Percentiles rank a stretch among this genome's conserved stretches.
Evolutionary conservation across 2,113 vertebrate species (phyloP).

Genomic region (Lophius piscatorius): DNA sequence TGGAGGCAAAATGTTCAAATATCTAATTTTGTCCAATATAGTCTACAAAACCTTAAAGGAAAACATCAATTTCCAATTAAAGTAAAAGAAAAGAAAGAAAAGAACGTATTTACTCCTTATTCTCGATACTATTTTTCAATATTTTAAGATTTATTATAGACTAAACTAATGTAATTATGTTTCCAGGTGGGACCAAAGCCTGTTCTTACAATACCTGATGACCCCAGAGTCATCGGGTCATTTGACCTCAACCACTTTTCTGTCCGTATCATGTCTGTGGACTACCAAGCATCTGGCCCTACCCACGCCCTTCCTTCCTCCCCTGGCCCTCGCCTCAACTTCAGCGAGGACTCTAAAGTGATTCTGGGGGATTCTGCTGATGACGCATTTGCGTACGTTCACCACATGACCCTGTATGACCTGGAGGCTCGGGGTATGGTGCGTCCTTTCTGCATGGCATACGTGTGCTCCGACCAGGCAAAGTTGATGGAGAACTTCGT

Average conservation of each 20-base stretch:
- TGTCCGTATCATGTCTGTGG: slow-evolving; percentile 96
- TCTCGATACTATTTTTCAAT: too few relatives aligned
- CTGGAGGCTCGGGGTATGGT: slow-evolving; percentile 94
- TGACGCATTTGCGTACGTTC: slow-evolving; percentile 91
- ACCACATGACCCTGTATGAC: slow-evolving; percentile 94
- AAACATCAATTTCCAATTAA: too few relatives aligned
- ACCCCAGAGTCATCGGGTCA: slow-evolving; percentile 83
- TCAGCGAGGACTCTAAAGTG: slow-evolving; percentile 93
- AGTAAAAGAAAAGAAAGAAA: too few relatives aligned
- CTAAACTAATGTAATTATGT: not conserved
- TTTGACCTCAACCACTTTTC: slow-evolving; percentile 98
- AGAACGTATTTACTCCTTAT: too few relatives aligned
- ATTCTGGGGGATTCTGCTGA: slow-evolving; percentile 93
- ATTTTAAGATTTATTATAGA: too few relatives aligned
- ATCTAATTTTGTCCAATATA: too few relatives aligned
- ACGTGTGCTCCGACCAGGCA: slow-evolving; percentile 89
- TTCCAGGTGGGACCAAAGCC: slow-evolving; percentile 91
- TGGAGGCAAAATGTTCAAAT: too few relatives aligned
- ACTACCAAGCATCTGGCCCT: slow-evolving; percentile 94
- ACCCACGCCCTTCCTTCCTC: slow-evolving; percentile 76
- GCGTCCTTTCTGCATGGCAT: slow-evolving; percentile 96
- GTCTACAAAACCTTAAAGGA: too few relatives aligned
- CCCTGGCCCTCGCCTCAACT: slow-evolving; percentile 87
- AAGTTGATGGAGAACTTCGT: slow-evolving; percentile 93
- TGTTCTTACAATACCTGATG: slow-evolving; percentile 90